A percentile compares a stretch with the other conserved stretches of the same genome.
Conservation (phyloP, 2,888 invertebrate genomes). For the Furcula furcula region DNA sequence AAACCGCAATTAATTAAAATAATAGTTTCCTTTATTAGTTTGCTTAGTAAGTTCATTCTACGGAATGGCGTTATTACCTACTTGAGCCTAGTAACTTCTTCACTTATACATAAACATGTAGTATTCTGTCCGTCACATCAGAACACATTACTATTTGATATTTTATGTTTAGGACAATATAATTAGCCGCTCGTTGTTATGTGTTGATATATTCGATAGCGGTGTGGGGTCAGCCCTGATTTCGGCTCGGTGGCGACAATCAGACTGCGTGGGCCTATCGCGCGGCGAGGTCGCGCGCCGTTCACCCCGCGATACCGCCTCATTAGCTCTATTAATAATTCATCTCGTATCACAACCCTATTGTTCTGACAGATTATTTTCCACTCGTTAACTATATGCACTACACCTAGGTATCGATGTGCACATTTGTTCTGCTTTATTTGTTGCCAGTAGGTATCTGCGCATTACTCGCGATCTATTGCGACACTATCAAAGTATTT, state of each 20-base stretch:
- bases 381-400: slow-evolving; percentile 46
- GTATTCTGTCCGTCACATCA: too few species aligned
- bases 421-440: slow-evolving; percentile 8
- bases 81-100: too few species aligned
- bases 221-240: slow-evolving; percentile 32
- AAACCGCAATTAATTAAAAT: too few species aligned
- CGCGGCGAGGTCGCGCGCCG: slow-evolving; percentile 69
- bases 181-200: slow-evolving; percentile 2
- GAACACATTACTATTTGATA: too few species aligned
- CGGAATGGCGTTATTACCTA: too few species aligned
- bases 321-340: slow-evolving; percentile 77
- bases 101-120: too few species aligned
- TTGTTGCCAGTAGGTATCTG: slow-evolving; percentile 1
- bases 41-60: too few species aligned
- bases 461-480: slow-evolving; percentile 1
- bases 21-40: too few species aligned
- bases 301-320: slow-evolving; percentile 75
- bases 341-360: slow-evolving; percentile 70
- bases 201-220: background rate
- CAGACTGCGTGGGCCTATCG: slow-evolving; percentile 80
- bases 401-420: slow-evolving; percentile 31
- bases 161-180: too few species aligned
- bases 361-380: slow-evolving; percentile 67
- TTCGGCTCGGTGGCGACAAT: slow-evolving; percentile 71
- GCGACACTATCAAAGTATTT: too few species aligned